phyloP scores from a whole-genome alignment of 2,888 invertebrate species.

The Nomada fucata region DNA sequence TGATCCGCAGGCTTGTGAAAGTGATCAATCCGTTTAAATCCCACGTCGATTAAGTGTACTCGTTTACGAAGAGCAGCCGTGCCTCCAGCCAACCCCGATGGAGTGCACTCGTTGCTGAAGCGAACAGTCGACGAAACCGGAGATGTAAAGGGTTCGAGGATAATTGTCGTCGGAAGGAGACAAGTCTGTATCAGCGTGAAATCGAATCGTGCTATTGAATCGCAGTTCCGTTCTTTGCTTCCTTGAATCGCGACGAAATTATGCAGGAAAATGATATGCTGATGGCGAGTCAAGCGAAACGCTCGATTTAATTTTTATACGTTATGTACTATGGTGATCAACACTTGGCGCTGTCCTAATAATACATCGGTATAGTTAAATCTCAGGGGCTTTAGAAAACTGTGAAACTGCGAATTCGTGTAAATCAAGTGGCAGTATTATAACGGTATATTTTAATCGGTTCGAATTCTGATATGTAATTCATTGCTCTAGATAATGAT shows the following conservation, averaged over 20 bases:
- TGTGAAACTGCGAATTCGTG: too few relatives aligned
- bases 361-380: too few relatives aligned
- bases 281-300: neutral
- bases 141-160: slow-evolving; percentile 43
- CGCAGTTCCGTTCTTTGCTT: slow-evolving; percentile 19
- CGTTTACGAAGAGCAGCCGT: slow-evolving; percentile 27
- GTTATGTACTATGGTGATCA: too few relatives aligned
- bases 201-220: slow-evolving; percentile 13
- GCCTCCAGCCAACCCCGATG: slow-evolving; percentile 49
- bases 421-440: too few relatives aligned
- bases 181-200: slow-evolving; percentile 9
- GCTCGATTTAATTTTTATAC: neutral
- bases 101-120: slow-evolving; percentile 48
- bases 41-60: slow-evolving; percentile 47
- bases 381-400: too few relatives aligned
- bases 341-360: too few relatives aligned
- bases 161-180: slow-evolving; percentile 48
- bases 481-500: too few relatives aligned
- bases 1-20: slow-evolving; percentile 7
- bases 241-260: slow-evolving; percentile 29
- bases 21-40: slow-evolving; percentile 53
- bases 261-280: slow-evolving; percentile 17
- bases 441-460: too few relatives aligned
- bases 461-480: too few relatives aligned
- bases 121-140: slow-evolving; percentile 46